Evolutionary conservation across 2,888 invertebrate species (phyloP).

Genomic region (Agrochola circellaris): DNA sequence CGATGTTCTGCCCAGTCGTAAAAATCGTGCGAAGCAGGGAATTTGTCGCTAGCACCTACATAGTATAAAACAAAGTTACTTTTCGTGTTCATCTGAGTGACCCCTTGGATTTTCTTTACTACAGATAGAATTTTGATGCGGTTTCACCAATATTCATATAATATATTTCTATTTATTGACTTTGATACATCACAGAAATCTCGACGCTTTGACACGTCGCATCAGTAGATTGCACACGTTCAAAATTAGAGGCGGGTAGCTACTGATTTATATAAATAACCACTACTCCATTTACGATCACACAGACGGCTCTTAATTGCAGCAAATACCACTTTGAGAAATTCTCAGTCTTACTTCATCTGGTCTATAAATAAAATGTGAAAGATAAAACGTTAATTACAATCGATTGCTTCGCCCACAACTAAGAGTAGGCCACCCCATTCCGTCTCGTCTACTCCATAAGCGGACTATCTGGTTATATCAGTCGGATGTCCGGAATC

Average conservation of each 20-base stretch:
- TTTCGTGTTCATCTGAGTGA: background rate
- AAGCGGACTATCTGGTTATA: constrained; percentile 21
- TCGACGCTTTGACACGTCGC: background rate
- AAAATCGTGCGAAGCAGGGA: no score
- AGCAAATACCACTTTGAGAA: constrained; percentile 5
- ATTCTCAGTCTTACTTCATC: background rate
- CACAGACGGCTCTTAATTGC: background rate
- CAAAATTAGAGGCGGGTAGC: background rate
- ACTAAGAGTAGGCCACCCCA: constrained; percentile 43
- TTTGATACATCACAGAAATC: background rate
- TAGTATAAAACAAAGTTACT: background rate
- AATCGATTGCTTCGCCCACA: background rate
- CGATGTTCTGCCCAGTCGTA: no score
- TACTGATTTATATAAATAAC: background rate
- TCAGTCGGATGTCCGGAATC: constrained; percentile 4
- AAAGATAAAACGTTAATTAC: constrained; percentile 15
- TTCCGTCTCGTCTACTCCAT: constrained; percentile 28
- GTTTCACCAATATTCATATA: no score
- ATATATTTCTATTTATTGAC: background rate
- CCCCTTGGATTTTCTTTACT: background rate
- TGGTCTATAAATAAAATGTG: background rate
- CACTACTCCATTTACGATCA: background rate
- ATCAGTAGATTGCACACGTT: background rate
- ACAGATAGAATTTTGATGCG: background rate
- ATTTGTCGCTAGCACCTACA: no score